Percentiles rank a stretch among this genome's conserved stretches.
Evolutionary conservation across 2,113 vertebrate genomes (phyloP).

Genomic region (Bubo scandiacus): DNA sequence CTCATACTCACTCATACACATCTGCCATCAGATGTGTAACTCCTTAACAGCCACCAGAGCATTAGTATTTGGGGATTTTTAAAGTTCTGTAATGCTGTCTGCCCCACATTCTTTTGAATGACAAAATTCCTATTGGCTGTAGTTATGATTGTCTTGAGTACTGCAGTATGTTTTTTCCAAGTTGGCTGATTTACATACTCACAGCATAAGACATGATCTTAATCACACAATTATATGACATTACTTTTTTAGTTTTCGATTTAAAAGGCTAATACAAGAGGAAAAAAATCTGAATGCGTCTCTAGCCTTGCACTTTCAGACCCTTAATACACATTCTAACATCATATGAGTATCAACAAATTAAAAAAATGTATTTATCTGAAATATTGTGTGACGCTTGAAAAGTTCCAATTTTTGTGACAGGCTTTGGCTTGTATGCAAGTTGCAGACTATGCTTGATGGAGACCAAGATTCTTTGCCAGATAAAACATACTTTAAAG

Average conservation of each 20-base stretch:
- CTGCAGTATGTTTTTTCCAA: neutral
- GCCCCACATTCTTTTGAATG: neutral
- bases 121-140: neutral
- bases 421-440: neutral
- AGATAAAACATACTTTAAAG: slow-evolving; percentile 27
- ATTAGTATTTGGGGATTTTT: neutral
- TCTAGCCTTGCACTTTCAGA: neutral
- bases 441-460: neutral
- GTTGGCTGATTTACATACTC: neutral
- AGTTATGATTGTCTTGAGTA: neutral
- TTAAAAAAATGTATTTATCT: neutral
- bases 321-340: rapidly evolving
- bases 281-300: neutral
- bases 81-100: neutral
- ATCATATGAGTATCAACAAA: neutral
- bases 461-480: neutral
- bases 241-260: neutral
- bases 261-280: neutral
- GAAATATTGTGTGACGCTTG: neutral
- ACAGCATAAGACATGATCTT: neutral
- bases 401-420: neutral
- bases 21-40: neutral
- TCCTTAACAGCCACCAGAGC: neutral
- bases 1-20: neutral
- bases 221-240: neutral